These are phyloP conservation scores for Epizoanthus ramosus DNA, from an alignment of 92 coral and sea anemone genomes.

Conservation along the genomic window DNA sequence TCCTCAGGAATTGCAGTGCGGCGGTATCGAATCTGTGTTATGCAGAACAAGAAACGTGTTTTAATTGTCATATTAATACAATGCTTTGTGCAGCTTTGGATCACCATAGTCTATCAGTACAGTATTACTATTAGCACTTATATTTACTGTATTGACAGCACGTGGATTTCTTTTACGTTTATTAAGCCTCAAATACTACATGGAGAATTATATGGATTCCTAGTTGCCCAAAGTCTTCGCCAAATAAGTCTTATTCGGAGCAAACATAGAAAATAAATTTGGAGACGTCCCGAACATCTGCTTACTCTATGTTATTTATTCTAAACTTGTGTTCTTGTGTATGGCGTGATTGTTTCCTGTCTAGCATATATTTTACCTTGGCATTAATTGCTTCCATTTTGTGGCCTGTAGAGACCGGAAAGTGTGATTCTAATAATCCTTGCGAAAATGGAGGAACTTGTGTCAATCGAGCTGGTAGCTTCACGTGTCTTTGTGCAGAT, in stretches of 20 bases:
- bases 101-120: too few relatives aligned
- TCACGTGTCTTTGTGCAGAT: constrained; percentile 72
- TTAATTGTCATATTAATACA: neutral
- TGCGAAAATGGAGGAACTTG: constrained; percentile 87
- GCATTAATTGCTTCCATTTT: constrained; percentile 1
- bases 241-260: neutral
- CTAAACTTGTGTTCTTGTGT: neutral
- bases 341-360: constrained; percentile 2
- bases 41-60: neutral
- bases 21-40: neutral
- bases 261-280: neutral
- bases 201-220: neutral
- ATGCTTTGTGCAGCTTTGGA: neutral
- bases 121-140: too few relatives aligned
- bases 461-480: constrained; percentile 59
- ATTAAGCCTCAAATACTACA: neutral
- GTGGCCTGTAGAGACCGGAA: constrained; percentile 63
- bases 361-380: neutral
- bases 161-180: neutral
- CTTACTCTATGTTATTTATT: neutral
- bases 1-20: neutral
- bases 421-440: constrained; percentile 77
- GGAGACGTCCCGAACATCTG: neutral
- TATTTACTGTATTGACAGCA: neutral
- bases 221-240: neutral